Evolutionary conservation across 1,140 invertebrate species (phyloP).

Genomic region (Nymphalis io): DNA sequence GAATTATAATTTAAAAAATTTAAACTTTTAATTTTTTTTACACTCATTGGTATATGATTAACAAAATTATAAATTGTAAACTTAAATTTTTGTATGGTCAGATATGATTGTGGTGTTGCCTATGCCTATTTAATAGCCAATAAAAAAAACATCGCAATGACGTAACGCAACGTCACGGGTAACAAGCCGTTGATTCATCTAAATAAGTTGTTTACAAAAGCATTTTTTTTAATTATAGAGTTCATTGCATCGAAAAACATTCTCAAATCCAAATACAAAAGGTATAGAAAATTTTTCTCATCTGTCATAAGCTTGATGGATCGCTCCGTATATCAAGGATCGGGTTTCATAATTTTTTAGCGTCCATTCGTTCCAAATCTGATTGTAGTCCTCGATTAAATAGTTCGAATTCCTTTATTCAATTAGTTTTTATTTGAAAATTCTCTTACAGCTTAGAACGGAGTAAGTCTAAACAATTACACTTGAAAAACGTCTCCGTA

Average conservation of each 20-base stretch:
- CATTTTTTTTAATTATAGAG: conserved; percentile 34
- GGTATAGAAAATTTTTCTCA: conserved; percentile 44
- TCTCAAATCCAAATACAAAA: conserved; percentile 42
- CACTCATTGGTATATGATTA: no score
- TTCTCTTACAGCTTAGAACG: neutral
- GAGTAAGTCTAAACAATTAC: neutral
- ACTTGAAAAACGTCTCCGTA: neutral
- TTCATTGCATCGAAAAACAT: conserved; percentile 37
- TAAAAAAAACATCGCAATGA: no score
- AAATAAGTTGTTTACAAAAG: conserved; percentile 23
- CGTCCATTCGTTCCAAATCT: conserved; percentile 55
- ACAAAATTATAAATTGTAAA: no score
- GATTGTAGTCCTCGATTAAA: conserved; percentile 67
- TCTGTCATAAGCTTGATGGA: conserved; percentile 73
- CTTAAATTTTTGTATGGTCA: no score
- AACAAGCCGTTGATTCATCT: neutral
- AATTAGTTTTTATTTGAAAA: conserved; percentile 19
- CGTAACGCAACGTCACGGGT: neutral
- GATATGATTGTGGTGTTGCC: neutral
- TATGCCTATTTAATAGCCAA: neutral
- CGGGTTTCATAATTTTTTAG: conserved; percentile 71
- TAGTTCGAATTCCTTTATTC: conserved; percentile 52
- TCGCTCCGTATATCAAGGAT: conserved; percentile 53
- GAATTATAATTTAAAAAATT: neutral
- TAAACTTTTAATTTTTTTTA: neutral